Base-by-base conservation (phyloP, 2,888 invertebrate genomes). In the Sylvicola fuscatus region DNA sequence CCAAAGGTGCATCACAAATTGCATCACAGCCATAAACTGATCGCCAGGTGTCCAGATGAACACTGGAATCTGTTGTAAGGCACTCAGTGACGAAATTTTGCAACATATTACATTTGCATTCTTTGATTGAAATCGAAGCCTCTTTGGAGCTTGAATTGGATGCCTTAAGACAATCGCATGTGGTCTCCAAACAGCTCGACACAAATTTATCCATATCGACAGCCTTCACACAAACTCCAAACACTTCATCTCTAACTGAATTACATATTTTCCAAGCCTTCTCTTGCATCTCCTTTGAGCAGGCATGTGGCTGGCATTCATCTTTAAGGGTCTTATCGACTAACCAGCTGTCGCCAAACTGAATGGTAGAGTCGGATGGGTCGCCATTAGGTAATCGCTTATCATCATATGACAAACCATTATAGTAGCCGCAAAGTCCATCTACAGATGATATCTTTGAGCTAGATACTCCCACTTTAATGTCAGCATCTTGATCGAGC, bases 321-420 rank as follows among this genome's bases (percentile, higher is more conserved):
- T 45, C 46, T 43, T 64, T 58, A 32, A 63, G 63, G 1, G 45
- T 40, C 36, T 52, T 49, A 37, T 54, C 50, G 46, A 68, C 63
- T 37, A 67, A 68, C 86, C 86, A 87, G 42, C 75, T 71, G 41
- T 77, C 68, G 1, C 78, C 83, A 52, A 86, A 86, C 44, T 76
- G 72, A 15, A 65, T 65, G 1, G 73, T 72, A 32, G 67, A 72
- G 35, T 61, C 50, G 0, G 75, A 70, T 2, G 63, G 47, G 1
- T 48, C 50, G 1, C 83, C 83, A 50, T 71, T 67, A 0, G 83
- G 83, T 41, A 68, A 63, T 3, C 71, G 65, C 34, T 74, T 72
- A 50, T 86, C 86, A 53, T 83, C 80, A 31, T 49, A 46, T 0
- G 61, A 46, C 17, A 65, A 56, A 2, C 72, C 73, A 54, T 80